Conservation (phyloP, 2,888 invertebrate genomes). For the Steinernema carpocapsae region DNA sequence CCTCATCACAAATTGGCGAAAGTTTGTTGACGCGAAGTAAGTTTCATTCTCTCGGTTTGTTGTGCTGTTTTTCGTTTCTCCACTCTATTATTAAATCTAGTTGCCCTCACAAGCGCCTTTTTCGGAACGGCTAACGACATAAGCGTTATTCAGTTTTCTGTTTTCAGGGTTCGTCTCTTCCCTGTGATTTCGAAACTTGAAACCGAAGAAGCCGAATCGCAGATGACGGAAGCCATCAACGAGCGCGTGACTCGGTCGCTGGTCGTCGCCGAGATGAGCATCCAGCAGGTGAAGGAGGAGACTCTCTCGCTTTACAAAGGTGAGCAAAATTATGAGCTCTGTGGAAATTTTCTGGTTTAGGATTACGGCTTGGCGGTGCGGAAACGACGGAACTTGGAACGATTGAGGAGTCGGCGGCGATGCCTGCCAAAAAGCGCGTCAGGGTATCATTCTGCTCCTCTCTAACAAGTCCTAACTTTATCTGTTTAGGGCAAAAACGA, state of each 20-base stretch:
- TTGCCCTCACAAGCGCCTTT: too few species aligned
- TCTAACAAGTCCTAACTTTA: background rate
- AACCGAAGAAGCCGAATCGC: background rate
- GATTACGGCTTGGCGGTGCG: background rate
- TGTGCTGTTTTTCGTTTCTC: background rate
- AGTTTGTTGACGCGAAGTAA: constrained; percentile 13
- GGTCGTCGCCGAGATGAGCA: background rate
- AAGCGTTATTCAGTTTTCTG: background rate
- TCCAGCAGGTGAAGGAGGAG: background rate
- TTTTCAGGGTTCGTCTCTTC: background rate
- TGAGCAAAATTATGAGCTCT: background rate
- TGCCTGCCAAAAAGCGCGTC: background rate
- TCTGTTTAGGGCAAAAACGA: background rate
- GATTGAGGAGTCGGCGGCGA: background rate
- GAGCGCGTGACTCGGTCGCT: background rate
- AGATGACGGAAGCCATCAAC: constrained; percentile 17
- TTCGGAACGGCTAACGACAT: background rate
- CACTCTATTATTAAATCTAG: too few species aligned
- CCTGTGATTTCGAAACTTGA: background rate
- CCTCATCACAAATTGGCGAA: constrained; percentile 12
- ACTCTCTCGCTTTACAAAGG: background rate
- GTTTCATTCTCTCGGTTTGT: background rate
- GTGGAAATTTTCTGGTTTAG: background rate
- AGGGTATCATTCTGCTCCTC: background rate
- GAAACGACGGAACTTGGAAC: background rate